Conservation (phyloP, 1,140 invertebrate species). For the Rhizoglyphus robini region DNA sequence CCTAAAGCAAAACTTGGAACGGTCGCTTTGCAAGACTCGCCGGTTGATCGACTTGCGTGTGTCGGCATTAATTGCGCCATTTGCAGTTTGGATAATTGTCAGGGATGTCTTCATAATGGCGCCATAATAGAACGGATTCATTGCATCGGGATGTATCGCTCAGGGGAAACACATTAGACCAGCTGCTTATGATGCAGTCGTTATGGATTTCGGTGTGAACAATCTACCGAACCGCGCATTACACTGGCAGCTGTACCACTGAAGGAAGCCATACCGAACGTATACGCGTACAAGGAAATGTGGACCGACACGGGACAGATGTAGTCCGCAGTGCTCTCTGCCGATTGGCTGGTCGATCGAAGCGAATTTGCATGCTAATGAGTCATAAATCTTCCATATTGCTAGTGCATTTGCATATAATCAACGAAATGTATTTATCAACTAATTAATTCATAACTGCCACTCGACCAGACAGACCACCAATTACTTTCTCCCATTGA, state of each 20-base stretch:
- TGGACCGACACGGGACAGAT: neutral
- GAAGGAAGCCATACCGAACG: neutral
- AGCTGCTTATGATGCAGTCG: neutral
- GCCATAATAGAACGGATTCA: neutral
- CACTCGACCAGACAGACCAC: neutral
- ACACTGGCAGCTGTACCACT: neutral
- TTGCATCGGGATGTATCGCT: neutral
- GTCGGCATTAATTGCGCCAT: neutral
- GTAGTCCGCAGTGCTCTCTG: neutral
- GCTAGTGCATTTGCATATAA: constrained; percentile 4
- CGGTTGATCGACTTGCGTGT: neutral
- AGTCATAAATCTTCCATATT: neutral
- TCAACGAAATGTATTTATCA: neutral
- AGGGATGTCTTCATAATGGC: neutral
- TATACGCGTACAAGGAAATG: neutral
- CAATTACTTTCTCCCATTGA: neutral
- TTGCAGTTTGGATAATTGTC: neutral
- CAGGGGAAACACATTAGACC: neutral
- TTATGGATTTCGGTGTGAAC: neutral
- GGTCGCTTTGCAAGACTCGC: neutral
- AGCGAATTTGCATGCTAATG: neutral
- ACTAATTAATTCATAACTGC: constrained; percentile 3
- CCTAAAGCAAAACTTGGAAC: no score
- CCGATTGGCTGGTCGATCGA: neutral
- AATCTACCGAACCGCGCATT: neutral